Conservation (phyloP, 2,888 invertebrate species). For the Epiblema foenella region DNA sequence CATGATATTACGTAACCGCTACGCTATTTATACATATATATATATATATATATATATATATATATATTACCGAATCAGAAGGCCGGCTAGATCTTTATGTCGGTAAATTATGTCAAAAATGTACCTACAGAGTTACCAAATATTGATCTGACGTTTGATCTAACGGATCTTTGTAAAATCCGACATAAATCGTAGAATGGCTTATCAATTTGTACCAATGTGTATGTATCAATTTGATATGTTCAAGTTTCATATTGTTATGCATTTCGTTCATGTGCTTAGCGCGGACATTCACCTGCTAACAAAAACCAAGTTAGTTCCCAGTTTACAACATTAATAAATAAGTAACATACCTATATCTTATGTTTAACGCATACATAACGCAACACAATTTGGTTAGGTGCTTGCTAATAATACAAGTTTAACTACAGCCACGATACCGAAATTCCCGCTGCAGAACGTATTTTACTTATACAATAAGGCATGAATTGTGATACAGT, state of each 20-base stretch:
- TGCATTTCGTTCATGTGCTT: background rate
- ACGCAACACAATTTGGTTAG: constrained; percentile 58
- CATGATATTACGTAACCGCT: constrained; percentile 14
- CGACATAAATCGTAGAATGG: too few species aligned
- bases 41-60: constrained; percentile 14
- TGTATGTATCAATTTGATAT: too few species aligned
- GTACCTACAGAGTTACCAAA: too few species aligned
- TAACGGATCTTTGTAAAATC: too few species aligned
- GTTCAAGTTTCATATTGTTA: too few species aligned
- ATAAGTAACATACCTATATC: constrained; percentile 26
- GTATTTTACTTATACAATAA: constrained; percentile 2
- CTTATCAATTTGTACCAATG: too few species aligned
- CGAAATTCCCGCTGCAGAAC: constrained; percentile 39
- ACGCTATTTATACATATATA: constrained; percentile 16
- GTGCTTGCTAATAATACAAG: constrained; percentile 54
- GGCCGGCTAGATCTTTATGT: too few species aligned
- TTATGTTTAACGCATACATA: constrained; percentile 49
- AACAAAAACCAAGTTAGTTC: constrained; percentile 1
- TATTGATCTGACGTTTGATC: too few species aligned
- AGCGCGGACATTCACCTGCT: background rate
- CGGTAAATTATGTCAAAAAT: too few species aligned
- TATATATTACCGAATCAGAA: constrained; percentile 2
- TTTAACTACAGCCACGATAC: constrained; percentile 48
- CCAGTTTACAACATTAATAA: background rate
- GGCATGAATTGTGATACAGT: background rate